Percentiles rank a stretch among this genome's conserved stretches.
Evolutionary conservation across 2,888 invertebrate species (phyloP).

Genomic region (Lumbricus terrestris): DNA sequence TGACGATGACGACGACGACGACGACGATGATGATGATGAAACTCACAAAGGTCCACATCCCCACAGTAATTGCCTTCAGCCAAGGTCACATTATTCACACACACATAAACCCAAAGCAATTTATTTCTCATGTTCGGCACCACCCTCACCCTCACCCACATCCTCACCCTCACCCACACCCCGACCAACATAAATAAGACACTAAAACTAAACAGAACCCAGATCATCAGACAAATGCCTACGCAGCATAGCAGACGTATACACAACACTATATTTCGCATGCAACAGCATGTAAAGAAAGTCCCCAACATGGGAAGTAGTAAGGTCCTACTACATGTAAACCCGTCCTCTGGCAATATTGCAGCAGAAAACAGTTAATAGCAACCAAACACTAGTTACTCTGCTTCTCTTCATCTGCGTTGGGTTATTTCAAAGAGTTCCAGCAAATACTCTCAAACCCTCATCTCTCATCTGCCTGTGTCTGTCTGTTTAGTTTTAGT

Average conservation of each 20-base stretch:
- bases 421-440: background rate
- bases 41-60: background rate
- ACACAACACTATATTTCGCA: too few relatives aligned
- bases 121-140: background rate
- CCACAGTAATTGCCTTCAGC: background rate
- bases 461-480: too few relatives aligned
- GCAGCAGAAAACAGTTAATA: background rate
- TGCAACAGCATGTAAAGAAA: too few relatives aligned
- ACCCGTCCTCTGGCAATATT: background rate
- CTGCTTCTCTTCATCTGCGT: background rate
- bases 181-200: background rate
- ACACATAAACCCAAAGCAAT: background rate
- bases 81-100: background rate
- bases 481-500: too few relatives aligned
- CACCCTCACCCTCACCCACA: background rate
- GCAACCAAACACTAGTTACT: background rate
- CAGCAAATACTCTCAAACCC: background rate
- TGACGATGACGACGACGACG: too few relatives aligned
- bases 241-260: background rate
- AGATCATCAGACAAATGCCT: background rate
- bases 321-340: too few relatives aligned
- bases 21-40: too few relatives aligned
- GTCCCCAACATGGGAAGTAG: background rate
- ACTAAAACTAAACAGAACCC: background rate
- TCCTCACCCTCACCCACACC: background rate